Evolutionary conservation across 23 tunicate species (phyloP), one percentile per base, ranked within the genome.

Genomic region (Styela plicata): DNA sequence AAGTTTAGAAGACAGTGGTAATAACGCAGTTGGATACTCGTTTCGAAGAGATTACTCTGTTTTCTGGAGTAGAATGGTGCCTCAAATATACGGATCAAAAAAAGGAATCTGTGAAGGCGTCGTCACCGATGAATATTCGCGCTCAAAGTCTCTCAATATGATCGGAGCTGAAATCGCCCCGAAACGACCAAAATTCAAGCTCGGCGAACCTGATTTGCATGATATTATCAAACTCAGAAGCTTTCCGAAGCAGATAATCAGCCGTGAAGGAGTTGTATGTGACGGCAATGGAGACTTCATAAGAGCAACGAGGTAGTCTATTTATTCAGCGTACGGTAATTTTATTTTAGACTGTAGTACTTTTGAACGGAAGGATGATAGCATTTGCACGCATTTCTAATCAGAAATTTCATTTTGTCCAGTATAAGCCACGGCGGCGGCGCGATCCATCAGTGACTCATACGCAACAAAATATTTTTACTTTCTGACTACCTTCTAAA

Each of bases 11-110:
- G 86, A 37, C 31, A 82, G 74, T 63, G 86, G 86, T 17, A 63
- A 87, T 67, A 24, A 27, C 1, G 86, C 86, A 28, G 36, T 87
- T 29, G 67, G 44, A 26, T 67, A 57, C 34, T 44, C 77, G 31
- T 87, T 70, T 32, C 44, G 86, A 34, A 30, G 82, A 20, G 86
- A 87, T 35, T 35, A 33, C 28, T 30, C 64, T 20, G 83, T 74
- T 19, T 87, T 87, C 62, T 87, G 91, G 91, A 57, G 82, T 18
- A 27, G 66, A 29, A 27, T 74, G 82, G 67, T 82, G 21, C 86
- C 86, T 32, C 85, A 82, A 52, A 23, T 82, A 63, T 82, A 77
- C 69, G 78, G 80, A 2, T 85, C 88, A 30, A 66, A 68, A 24
- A 22, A 21, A 3, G 76, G 77, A 29, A 66, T 69, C 31, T 77